Evolutionary conservation across 2,113 vertebrate species (phyloP).

Genomic region (Trogon surrucura): DNA sequence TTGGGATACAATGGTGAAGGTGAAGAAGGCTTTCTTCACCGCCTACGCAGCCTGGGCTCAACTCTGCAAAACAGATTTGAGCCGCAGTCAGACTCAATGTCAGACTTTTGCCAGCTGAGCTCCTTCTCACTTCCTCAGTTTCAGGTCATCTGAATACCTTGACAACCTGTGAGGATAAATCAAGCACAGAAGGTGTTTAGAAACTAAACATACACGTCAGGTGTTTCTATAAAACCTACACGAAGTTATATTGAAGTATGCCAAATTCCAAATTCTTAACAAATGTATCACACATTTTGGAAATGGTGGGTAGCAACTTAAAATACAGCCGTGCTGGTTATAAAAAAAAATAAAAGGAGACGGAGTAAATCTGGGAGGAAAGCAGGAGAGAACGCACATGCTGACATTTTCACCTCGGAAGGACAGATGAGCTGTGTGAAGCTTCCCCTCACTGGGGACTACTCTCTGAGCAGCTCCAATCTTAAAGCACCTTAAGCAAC

Average conservation of each 20-base stretch:
- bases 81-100: conserved; percentile 62
- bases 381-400: not conserved
- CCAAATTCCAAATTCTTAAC: conserved; percentile 37
- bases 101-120: conserved; percentile 69
- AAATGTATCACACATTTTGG: conserved; percentile 30
- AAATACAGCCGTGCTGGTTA: not conserved
- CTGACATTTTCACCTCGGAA: not conserved
- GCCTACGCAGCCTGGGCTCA: conserved; percentile 47
- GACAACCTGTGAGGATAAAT: conserved; percentile 71
- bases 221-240: conserved; percentile 56
- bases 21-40: conserved; percentile 56
- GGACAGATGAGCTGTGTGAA: not conserved
- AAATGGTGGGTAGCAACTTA: conserved; percentile 12
- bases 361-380: not conserved
- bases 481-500: not conserved
- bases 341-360: conserved; percentile 30
- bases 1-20: conserved; percentile 45
- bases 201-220: conserved; percentile 59
- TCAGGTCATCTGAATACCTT: conserved; percentile 64
- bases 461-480: conserved; percentile 15
- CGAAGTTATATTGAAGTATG: conserved; percentile 6
- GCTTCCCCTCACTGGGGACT: not conserved
- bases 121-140: conserved; percentile 62
- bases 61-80: conserved; percentile 50
- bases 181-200: conserved; percentile 67